phyloP scores from a whole-genome alignment of 2,888 invertebrate species.

The Sminthurides aquaticus region DNA sequence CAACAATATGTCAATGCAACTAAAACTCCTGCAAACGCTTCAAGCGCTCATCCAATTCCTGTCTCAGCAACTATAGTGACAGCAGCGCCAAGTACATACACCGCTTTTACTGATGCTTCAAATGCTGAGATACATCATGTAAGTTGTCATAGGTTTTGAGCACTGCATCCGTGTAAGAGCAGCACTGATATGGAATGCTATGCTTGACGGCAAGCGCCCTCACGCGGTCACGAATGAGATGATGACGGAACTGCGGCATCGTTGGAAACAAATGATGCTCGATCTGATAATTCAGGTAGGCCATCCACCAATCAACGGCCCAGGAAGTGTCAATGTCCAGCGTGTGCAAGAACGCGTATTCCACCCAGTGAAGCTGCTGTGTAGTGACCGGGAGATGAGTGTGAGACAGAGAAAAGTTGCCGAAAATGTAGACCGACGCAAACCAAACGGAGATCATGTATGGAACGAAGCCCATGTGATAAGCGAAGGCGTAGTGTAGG shows the following conservation, averaged over 20 bases:
- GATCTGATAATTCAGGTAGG: conserved; percentile 35
- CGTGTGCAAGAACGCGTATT: conserved; percentile 31
- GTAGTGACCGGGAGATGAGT: conserved; percentile 36
- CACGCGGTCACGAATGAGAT: conserved; percentile 32
- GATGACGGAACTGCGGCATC: conserved; percentile 42
- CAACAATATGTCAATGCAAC: no score
- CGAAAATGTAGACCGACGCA: conserved; percentile 41
- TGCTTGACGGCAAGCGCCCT: conserved; percentile 36
- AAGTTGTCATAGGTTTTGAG: conserved; percentile 35
- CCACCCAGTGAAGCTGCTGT: conserved; percentile 31
- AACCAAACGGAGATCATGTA: conserved; percentile 40
- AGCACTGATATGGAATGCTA: conserved; percentile 34
- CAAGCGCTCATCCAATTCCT: no score
- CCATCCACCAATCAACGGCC: conserved; percentile 31
- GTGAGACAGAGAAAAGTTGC: conserved; percentile 41
- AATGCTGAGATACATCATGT: conserved; percentile 37
- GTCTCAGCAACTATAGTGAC: no score
- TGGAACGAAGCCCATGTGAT: conserved; percentile 33
- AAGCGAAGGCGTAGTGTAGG: conserved; percentile 34
- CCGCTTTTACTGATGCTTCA: conserved; percentile 28
- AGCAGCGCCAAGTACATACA: no score
- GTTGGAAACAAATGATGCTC: conserved; percentile 39
- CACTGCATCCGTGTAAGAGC: conserved; percentile 34
- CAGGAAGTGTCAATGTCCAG: conserved; percentile 25
- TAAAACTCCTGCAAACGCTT: no score